phyloP scores from a whole-genome alignment of 2,888 invertebrate genomes.

The Metallyticus violacea region DNA sequence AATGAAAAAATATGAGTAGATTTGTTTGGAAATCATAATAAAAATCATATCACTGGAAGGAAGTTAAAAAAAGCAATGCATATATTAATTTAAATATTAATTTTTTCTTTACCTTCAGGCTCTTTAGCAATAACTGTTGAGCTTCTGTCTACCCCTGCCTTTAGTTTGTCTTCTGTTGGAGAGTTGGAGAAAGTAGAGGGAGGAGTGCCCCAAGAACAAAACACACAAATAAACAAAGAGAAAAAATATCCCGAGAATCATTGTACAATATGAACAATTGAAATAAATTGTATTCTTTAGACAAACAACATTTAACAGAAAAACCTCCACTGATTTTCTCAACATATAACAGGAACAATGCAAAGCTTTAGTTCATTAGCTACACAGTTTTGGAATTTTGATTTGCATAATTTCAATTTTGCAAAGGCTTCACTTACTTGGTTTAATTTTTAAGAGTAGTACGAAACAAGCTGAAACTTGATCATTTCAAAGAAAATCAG shows the following conservation, averaged over 20 bases:
- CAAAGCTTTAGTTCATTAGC: background rate
- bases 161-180: conserved; percentile 73
- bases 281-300: background rate
- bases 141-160: conserved; percentile 89
- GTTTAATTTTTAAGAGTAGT: background rate
- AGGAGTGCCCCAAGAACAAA: conserved; percentile 48
- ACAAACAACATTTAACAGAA: background rate
- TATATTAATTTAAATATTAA: conserved; percentile 25
- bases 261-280: conserved; percentile 27
- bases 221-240: conserved; percentile 48
- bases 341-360: background rate
- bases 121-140: conserved; percentile 93
- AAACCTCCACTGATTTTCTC: background rate
- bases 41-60: background rate
- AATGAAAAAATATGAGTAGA: background rate
- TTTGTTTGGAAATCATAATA: conserved; percentile 14
- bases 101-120: conserved; percentile 68
- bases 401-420: background rate
- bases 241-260: conserved; percentile 26
- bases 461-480: background rate
- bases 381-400: background rate
- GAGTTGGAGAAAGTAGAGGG: conserved; percentile 30
- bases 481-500: background rate
- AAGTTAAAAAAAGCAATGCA: conserved; percentile 18
- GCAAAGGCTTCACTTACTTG: background rate